Base-by-base conservation (phyloP, 1,140 invertebrate genomes). In the Bradysia coprophila region DNA sequence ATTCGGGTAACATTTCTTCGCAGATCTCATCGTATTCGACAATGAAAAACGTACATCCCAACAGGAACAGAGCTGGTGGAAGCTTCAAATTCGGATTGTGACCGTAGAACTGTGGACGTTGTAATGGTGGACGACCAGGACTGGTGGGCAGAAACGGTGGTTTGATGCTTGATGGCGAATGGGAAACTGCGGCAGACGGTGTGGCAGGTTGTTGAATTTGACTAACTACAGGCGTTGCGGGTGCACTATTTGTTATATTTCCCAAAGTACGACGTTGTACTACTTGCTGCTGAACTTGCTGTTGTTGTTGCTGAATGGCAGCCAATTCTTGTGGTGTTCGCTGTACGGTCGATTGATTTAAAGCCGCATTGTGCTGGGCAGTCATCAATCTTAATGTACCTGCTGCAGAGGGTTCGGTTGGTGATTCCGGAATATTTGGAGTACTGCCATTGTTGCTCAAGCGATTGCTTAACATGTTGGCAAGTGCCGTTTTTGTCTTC, bases 401-500 rank as follows among this genome's bases (percentile, higher is more conserved):
- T 2, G 79, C 76, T 10, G 77, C 78, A 24, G 76, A 79, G 3
- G 69, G 72, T 48, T 76, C 71, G 13, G 54, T 54, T 33, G 66
- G 59, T 4, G 67, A 51, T 43, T 52, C 41, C 46, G 64, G 51
- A 51, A 53, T 41, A 43, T 47, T n/a, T 46, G 49, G 51, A 47
- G 28, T 40, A 20, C 21, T 45, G 53, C 57, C 52, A 48, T 70
- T 61, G 28, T 69, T 69, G 57, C 86, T 80, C 23, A 94, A 65
- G 34, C 90, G 72, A 54, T 79, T 93, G 49, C 80, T 94, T 38
- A 96, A 65, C 79, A 95, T 87, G 61, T 93, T 92, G 6, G 91
- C 90, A 18, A 97, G 63, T 0, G 91, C 91, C 1, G 90, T 94
- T 68, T 95, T 96, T 5, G 91, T 93, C 61, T 91, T 91, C 0